Base-by-base conservation (phyloP, 2,113 vertebrate genomes). In the Dermatemys mawii region DNA sequence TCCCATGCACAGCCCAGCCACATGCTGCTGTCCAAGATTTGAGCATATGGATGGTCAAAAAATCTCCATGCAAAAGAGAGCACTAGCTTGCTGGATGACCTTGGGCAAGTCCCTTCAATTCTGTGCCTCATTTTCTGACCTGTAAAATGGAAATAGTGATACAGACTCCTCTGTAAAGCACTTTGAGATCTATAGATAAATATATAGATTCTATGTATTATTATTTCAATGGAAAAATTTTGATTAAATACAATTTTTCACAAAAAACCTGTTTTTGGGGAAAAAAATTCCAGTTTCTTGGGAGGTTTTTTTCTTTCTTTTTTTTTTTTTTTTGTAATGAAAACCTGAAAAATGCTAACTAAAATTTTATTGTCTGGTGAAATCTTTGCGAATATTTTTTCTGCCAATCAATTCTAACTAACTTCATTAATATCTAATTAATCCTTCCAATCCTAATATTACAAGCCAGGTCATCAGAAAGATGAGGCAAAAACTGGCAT, bases 241-340 rank as follows among this genome's bases (percentile, higher is more conserved):
- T 89, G 85, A 84, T 14, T 88, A 63, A 76, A 94, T 6, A 75
- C 51, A 89, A 91, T 83, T 90, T 90, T n/a, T 89, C 83, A 48
- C 4, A 81, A 16, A 67, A 67, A 67, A 35, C 35, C 60, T 63
- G 60, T 16, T 63, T 63, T 35, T 17, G 55, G 27, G 55, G 12
- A 11, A 55, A 55, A 57, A 13, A 53, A 53, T 8, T 60, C 13
- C 13, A 13, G 29, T 32, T 60, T 60, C 6, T 53, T 53, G 51
- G 51, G 51, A 53, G 50, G 7, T 22, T 60, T 16, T 16, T 29
- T 14, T 29, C 35, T 60, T 14, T 41, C 6, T 67, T 38, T 38
- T 14, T 29, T 60, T 60, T 14, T 41, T 14, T 67, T 38, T 38
- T 70, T 70, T 32, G 5, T 6, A 35, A 41, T 38, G 24, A 46